These are phyloP conservation scores for Drosophila barbarae DNA, from an alignment of 2,888 invertebrate genomes.

Conservation along the genomic window DNA sequence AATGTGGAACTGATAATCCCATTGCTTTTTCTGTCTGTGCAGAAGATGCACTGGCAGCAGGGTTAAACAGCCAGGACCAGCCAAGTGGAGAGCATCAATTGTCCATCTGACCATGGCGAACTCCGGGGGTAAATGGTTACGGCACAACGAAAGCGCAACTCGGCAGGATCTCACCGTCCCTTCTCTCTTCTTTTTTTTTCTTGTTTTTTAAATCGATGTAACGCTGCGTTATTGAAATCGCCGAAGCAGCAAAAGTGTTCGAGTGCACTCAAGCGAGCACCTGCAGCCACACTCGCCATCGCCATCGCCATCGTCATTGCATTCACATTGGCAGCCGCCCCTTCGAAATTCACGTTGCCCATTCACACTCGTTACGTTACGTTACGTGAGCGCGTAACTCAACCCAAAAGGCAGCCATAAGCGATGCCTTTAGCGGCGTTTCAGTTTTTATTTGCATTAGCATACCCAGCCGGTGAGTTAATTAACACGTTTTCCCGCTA, in stretches of 20 bases:
- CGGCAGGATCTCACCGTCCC: slow-evolving; percentile 27
- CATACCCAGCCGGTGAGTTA: slow-evolving; percentile 25
- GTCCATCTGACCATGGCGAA: slow-evolving; percentile 61
- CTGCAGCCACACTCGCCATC: slow-evolving; percentile 25
- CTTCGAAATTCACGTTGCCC: slow-evolving; percentile 9
- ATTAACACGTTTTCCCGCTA: slow-evolving; percentile 18
- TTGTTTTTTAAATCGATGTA: slow-evolving; percentile 21
- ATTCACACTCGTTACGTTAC: slow-evolving; percentile 26
- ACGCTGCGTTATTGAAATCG: slow-evolving; percentile 67
- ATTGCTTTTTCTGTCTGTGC: slow-evolving; percentile 14
- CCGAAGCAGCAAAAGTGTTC: slow-evolving; percentile 64
- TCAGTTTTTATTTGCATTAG: slow-evolving; percentile 33
- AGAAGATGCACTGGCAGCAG: slow-evolving; percentile 52
- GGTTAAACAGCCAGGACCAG: slow-evolving; percentile 53
- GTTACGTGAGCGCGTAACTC: slow-evolving; percentile 26
- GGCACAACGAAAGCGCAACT: slow-evolving; percentile 36
- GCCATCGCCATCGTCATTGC: slow-evolving; percentile 1
- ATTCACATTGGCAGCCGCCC: slow-evolving; percentile 6
- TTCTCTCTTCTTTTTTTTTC: background rate
- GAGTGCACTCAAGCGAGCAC: slow-evolving; percentile 59
- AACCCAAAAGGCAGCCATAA: slow-evolving; percentile 33
- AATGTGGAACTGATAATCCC: background rate
- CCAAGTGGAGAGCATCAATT: slow-evolving; percentile 64
- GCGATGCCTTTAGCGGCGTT: slow-evolving; percentile 14
- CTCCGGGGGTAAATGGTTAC: slow-evolving; percentile 37